phyloP scores from a whole-genome alignment of 2,113 vertebrate genomes.

The Gavia stellata region DNA sequence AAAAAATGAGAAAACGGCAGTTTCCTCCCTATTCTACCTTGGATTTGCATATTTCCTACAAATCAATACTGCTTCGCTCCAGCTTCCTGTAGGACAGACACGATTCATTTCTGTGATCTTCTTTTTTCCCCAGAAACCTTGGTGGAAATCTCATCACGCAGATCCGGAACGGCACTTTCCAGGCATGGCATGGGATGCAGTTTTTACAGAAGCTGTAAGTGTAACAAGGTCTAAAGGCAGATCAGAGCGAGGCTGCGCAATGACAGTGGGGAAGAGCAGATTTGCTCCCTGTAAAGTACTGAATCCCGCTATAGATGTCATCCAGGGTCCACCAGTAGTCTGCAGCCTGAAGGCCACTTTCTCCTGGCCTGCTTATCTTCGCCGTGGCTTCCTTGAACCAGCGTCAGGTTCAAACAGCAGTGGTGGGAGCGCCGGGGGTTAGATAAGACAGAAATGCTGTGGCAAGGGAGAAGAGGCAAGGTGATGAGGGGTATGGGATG shows the following conservation, averaged over 20 bases:
- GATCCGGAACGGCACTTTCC: conserved; percentile 36
- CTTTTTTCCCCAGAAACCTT: conserved; percentile 48
- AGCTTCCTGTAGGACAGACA: background rate
- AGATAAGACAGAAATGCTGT: background rate
- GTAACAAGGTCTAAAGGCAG: background rate
- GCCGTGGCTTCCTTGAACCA: background rate
- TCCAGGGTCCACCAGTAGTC: background rate
- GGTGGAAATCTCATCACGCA: conserved; percentile 22
- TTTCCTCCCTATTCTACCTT: background rate
- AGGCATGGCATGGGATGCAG: conserved; percentile 58
- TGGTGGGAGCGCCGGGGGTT: background rate
- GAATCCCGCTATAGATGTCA: background rate
- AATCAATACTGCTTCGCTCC: background rate
- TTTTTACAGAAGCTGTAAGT: conserved; percentile 66
- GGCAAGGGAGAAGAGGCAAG: background rate
- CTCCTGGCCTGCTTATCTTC: background rate
- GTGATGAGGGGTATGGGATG: background rate
- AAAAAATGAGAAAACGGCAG: background rate
- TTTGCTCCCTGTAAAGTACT: background rate
- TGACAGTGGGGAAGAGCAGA: background rate
- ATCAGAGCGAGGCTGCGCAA: accelerated
- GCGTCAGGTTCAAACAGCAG: background rate
- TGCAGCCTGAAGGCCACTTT: background rate
- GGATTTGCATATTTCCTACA: background rate
- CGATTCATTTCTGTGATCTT: background rate